Evolutionary conservation across 2,797 vertebrate genomes (phyloP).

Genomic region (Tachyglossus aculeatus): DNA sequence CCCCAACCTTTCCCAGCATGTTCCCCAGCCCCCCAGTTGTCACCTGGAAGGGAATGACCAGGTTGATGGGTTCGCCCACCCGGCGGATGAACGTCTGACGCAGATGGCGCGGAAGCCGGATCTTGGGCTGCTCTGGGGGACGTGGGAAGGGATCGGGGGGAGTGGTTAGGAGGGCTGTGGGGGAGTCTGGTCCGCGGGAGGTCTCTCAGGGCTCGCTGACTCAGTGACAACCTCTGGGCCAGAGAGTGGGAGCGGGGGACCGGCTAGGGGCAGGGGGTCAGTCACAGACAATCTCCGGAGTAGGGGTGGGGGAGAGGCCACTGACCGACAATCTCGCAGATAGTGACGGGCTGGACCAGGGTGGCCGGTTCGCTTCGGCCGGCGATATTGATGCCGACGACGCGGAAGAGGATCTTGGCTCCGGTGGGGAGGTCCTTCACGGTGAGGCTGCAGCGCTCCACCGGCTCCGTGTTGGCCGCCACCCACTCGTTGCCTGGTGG

Average conservation of each 20-base stretch:
- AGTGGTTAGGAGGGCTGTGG: neutral
- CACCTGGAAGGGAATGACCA: constrained; percentile 92
- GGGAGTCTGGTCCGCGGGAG: neutral
- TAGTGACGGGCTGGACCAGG: constrained; percentile 80
- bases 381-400: constrained; percentile 84
- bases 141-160: neutral
- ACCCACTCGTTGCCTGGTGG: constrained; percentile 84
- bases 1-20: too few species aligned
- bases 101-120: constrained; percentile 86
- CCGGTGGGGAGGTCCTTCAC: constrained; percentile 84
- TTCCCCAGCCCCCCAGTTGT: neutral
- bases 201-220: too few species aligned
- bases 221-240: constrained; percentile 65
- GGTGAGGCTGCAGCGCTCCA: constrained; percentile 78
- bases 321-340: constrained; percentile 77
- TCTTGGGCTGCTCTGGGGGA: constrained; percentile 85
- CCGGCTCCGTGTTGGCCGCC: constrained; percentile 72
- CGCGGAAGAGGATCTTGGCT: constrained; percentile 86
- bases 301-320: neutral
- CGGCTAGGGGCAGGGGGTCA: constrained; percentile 70
- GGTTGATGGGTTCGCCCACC: constrained; percentile 88
- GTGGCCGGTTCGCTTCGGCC: constrained; percentile 82
- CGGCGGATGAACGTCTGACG: constrained; percentile 80
- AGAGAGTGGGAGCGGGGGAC: constrained; percentile 82
- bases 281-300: too few species aligned